phyloP scores from a whole-genome alignment of 2,113 vertebrate genomes.

The Bombycilla garrulus region DNA sequence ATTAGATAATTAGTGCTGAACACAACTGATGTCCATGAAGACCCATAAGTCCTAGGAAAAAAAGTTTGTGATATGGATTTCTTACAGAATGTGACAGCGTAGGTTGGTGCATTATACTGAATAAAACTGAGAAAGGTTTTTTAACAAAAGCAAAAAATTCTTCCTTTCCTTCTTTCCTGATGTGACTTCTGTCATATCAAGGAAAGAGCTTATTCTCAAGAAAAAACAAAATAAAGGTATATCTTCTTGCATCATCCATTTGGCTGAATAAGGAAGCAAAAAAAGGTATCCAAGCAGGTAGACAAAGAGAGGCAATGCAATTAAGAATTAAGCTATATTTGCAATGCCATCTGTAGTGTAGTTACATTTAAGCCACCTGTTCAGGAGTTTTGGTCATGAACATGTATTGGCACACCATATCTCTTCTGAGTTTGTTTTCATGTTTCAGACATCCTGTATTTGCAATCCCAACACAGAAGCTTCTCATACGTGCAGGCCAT shows the following conservation, averaged over 20 bases:
- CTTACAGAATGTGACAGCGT: background rate
- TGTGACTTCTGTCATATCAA: background rate
- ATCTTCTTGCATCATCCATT: background rate
- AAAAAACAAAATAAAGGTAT: fast-evolving
- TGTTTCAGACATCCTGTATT: background rate
- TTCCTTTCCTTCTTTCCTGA: background rate
- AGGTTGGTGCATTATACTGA: background rate
- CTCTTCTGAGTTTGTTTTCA: background rate
- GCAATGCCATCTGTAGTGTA: background rate
- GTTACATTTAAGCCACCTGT: background rate
- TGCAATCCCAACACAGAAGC: background rate
- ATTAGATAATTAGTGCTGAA: background rate
- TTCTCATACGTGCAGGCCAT: background rate
- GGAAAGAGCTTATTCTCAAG: background rate
- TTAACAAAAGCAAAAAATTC: background rate
- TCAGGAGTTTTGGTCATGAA: background rate
- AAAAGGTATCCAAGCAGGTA: background rate
- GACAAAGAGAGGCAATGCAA: background rate
- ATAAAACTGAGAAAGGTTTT: background rate
- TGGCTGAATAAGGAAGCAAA: background rate
- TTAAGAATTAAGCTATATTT: background rate
- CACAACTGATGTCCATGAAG: background rate
- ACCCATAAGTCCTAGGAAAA: background rate
- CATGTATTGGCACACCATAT: fast-evolving
- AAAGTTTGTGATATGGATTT: background rate